Evolutionary conservation across 1,140 invertebrate genomes (phyloP), one percentile per base, ranked within the genome.

Genomic region (Phymastichus coffea): DNA sequence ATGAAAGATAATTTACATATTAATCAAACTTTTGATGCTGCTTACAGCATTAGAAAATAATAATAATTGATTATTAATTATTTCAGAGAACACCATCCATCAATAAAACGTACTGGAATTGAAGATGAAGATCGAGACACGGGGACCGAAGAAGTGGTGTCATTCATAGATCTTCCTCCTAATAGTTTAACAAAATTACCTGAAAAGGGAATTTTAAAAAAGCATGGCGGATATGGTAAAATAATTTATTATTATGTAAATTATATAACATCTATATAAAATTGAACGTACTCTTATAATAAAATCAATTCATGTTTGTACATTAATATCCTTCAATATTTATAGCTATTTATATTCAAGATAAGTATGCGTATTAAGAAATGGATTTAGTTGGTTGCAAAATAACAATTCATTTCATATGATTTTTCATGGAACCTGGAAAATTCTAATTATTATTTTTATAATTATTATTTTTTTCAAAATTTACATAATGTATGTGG

Each of bases 181-280:
- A 90, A 90, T 78, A 90, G 86, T 71, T 83, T 89, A 70, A 80
- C 85, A 63, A 90, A 91, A 74, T 78, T 88, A 63, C 89, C 91
- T 70, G 92, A 94, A 75, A 89, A 88, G 66, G 93, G 93, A 66
- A 89, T 95, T 73, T 87, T 95, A 78, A 94, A 94, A 83, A 91
- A 92, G 76, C 88, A 88, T 72, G 80, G 69, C 70, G 84, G 85
- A 64, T 92, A 92, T 70, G 88, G 90, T 67, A 86, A 88, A 12
- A 7, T 7, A 33, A 33, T 33, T 33, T n/a, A n/a, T n/a, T n/a
- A n/a, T n/a, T n/a, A n/a, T 70, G 85, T 88, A 70, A 82, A 82
- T 70, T 79, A 77, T 61, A 15, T 37, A 2, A 37, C 30, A 48
- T 48, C 7, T 8, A 20, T 40, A 9, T 40, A 48, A 44, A 2